These are phyloP conservation scores for Polymixis lichenea DNA, from an alignment of 2,888 invertebrate genomes.

Conservation along the genomic window DNA sequence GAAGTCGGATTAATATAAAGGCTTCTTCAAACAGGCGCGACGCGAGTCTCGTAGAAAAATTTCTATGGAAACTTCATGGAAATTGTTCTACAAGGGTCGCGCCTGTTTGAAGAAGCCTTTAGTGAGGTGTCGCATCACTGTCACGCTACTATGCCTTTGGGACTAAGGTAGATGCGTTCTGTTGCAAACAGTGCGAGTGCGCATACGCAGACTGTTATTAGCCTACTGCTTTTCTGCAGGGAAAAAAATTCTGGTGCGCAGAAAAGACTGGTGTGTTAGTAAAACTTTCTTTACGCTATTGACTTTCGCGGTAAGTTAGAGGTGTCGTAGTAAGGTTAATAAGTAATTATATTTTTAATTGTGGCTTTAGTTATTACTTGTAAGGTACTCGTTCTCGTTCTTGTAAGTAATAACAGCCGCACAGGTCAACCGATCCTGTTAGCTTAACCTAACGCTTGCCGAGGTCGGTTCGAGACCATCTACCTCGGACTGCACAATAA, in stretches of 20 bases:
- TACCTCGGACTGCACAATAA: no score
- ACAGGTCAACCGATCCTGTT: no score
- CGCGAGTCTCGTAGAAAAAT: no score
- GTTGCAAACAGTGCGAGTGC: constrained; percentile 1
- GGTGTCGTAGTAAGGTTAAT: neutral
- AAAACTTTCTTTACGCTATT: neutral
- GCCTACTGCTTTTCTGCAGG: neutral
- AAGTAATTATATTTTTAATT: neutral
- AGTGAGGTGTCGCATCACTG: constrained; percentile 17
- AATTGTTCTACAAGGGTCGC: no score
- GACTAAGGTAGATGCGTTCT: constrained; percentile 6
- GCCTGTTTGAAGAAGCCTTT: neutral
- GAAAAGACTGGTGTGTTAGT: neutral
- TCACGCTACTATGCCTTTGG: neutral
- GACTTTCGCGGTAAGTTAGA: neutral
- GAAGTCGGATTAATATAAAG: neutral
- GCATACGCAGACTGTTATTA: neutral
- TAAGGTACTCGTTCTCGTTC: no score
- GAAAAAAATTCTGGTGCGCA: neutral
- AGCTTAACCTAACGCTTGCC: no score
- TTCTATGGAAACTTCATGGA: no score
- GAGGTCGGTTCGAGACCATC: no score
- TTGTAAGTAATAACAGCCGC: no score
- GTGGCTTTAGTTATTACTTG: neutral
- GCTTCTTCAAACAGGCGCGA: no score